phyloP scores from a whole-genome alignment of 2,888 invertebrate genomes.

The Xestia ashworthii region DNA sequence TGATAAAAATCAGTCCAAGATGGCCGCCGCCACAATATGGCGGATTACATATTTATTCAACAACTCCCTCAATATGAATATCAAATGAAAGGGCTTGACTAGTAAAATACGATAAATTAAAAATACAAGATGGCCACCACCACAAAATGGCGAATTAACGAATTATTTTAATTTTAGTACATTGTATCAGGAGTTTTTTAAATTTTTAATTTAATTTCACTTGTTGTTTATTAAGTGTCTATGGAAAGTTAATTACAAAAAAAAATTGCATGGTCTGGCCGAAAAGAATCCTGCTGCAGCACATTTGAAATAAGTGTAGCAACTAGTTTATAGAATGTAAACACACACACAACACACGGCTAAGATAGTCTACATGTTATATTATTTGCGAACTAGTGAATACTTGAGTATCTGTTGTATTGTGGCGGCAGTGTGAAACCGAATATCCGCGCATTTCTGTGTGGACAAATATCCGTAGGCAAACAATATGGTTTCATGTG shows the following conservation, averaged over 20 bases:
- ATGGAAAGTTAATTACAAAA: not conserved
- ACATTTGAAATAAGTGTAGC: not conserved
- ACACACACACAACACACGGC: not conserved
- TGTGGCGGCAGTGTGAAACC: not conserved
- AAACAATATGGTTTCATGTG: constrained; percentile 13
- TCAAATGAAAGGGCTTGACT: too few relatives aligned
- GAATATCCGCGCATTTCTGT: constrained; percentile 16
- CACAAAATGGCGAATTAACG: too few relatives aligned
- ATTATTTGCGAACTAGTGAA: constrained; percentile 19
- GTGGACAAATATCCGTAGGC: constrained; percentile 20
- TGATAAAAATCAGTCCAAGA: too few relatives aligned
- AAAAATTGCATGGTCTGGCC: not conserved
- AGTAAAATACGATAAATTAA: too few relatives aligned
- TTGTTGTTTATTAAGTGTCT: not conserved
- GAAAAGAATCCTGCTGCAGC: not conserved
- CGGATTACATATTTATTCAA: too few relatives aligned
- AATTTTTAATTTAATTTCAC: too few relatives aligned
- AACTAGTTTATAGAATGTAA: not conserved
- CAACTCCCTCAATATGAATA: too few relatives aligned
- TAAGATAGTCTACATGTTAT: not conserved
- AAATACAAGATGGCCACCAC: too few relatives aligned
- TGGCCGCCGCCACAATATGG: too few relatives aligned
- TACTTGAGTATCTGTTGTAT: constrained; percentile 16
- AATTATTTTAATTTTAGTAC: too few relatives aligned
- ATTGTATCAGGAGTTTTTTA: too few relatives aligned